Base-by-base conservation (phyloP, 2,113 vertebrate species). In the Dromas ardeola region DNA sequence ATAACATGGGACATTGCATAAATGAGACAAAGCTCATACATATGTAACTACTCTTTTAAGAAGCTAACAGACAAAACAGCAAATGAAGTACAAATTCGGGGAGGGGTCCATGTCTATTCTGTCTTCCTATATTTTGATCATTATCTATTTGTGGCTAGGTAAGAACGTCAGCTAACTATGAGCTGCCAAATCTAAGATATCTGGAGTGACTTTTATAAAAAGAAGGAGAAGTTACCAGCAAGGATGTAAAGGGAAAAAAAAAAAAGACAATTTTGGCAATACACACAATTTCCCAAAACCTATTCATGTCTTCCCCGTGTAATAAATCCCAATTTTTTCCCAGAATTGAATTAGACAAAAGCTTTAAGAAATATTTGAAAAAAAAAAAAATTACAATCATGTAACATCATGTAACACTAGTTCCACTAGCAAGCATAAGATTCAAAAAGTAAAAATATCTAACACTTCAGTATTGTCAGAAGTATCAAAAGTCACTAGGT, bases 11-110 rank as follows among this genome's bases (percentile, higher is more conserved):
- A 94, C 74, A 94, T 43, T 69, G 61, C 43, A 86, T 82, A 95
- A 94, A 90, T 95, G 78, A 97, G 95, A 97, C 73, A 93, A 91
- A 81, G 84, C 94, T 95, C 86, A 90, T 82, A 94, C 84, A 93
- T 58, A 91, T 2, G 36, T 85, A 93, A 93, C 92, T 95, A 69
- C 65, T 69, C 55, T 92, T 93, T 95, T 78, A 92, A 94, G 77
- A 84, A 85, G 25, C 36, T 86, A 93, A 95, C 81, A 97, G 83
- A 96, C 81, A 95, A 76, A 97, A 90, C 71, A 84, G 42, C 66
- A 96, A 95, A 95, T 27, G 87, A 88, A 91, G 36, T 83, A 95
- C 67, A 95, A 82, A 86, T 56, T 65, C 2, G 6, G 67, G 66
- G 11, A 85, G 50, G 8, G 45, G 45, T 76, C 40, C 11, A 3